Evolutionary conservation across 2,888 invertebrate species (phyloP), one percentile per base, ranked within the genome.

Genomic region (Heliconius sara): DNA sequence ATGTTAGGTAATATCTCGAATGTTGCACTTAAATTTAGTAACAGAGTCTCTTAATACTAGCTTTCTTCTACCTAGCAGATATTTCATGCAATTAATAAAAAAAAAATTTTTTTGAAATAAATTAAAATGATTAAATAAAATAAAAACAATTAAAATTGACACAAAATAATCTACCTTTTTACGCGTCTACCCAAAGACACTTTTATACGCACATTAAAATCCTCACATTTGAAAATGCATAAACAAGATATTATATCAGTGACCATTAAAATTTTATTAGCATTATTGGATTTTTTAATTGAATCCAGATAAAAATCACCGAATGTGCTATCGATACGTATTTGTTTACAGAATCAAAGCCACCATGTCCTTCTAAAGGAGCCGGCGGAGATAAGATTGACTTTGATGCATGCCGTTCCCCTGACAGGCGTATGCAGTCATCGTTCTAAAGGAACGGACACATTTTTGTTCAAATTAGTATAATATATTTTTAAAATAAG

Each of bases 391-490:
- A 91, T 92, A 92, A 89, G 87, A 85, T 85, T 88, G 92, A 91
- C 92, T 91, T 92, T 92, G 92, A 92, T 91, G 91, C 86, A 91
- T 88, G 89, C 89, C 78, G 84, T 83, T 86, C 89, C 89, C 90
- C 81, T 89, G 92, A 92, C 90, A 85, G 88, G 89, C 90, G 88
- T 89, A 75, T 75, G 75, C 75, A 65, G 65, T 75, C 73, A 73
- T 73, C 73, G 89, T 88, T 85, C 86, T 87, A 88, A 89, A 86
- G 86, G 87, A 85, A 25, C 16, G 70, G 4, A 72, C 5, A 68
- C 63, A 57, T 60, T 39, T 10, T 39, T 16, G 65, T 72, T 22
- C 7, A n/a, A 65, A 68, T 13, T 12, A 5, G 19, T 57, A 57
- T 22, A n/a, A 57, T 57, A 57, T 57, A 57, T 57, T 57, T 57